Evolutionary conservation across 92 coral and sea anemone genomes (phyloP).

Genomic region (Heteractis magnifica): DNA sequence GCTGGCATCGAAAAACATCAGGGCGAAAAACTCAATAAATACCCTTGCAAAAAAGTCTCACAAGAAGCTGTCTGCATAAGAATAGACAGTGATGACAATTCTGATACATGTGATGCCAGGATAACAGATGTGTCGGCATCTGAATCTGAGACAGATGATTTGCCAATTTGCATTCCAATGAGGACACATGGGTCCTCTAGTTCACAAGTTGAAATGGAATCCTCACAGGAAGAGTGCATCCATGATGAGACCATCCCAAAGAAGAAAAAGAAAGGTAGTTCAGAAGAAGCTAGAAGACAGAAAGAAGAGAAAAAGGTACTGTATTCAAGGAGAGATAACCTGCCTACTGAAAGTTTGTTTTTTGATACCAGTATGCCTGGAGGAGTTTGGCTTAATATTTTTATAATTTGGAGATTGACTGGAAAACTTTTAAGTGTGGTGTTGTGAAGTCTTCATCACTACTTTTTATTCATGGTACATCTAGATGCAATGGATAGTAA

Average conservation of each 20-base stretch:
- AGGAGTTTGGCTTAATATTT: no score
- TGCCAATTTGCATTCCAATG: constrained; percentile 3
- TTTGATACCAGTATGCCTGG: no score
- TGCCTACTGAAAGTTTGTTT: no score
- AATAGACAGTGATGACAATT: constrained; percentile 9
- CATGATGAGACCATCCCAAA: not conserved
- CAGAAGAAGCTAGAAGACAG: constrained; percentile 37
- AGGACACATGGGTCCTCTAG: not conserved
- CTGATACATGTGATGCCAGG: constrained; percentile 34
- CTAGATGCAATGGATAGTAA: no score
- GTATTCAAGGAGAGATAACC: not conserved
- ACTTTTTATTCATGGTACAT: no score
- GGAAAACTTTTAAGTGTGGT: no score
- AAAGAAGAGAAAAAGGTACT: constrained; percentile 48
- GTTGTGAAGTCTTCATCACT: no score
- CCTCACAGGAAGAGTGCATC: not conserved
- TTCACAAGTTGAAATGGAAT: not conserved
- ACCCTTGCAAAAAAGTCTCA: not conserved
- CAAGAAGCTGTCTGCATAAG: not conserved
- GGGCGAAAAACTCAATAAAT: not conserved
- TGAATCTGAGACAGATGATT: constrained; percentile 39
- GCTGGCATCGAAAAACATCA: not conserved
- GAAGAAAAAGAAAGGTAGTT: constrained; percentile 19
- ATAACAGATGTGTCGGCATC: constrained; percentile 31
- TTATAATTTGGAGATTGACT: no score